Evolutionary conservation across 2,888 invertebrate genomes (phyloP).

Genomic region (Andrena haemorrhoa): DNA sequence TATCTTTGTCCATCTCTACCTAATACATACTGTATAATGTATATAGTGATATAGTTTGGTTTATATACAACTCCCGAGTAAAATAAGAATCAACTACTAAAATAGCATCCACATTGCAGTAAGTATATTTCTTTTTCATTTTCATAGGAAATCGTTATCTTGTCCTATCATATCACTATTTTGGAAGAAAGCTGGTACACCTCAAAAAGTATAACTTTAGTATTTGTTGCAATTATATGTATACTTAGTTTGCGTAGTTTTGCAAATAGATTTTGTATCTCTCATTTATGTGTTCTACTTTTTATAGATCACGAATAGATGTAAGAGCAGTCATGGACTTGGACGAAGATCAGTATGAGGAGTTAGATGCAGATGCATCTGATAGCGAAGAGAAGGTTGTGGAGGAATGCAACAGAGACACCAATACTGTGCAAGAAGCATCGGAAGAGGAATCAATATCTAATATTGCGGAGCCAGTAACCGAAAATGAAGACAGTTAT

Average conservation of each 20-base stretch:
- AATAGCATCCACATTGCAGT: neutral
- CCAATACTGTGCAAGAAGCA: neutral
- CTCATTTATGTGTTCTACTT: neutral
- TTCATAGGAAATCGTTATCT: neutral
- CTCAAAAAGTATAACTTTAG: neutral
- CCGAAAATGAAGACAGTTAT: too few relatives aligned
- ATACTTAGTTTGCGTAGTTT: neutral
- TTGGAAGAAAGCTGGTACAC: neutral
- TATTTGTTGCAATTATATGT: neutral
- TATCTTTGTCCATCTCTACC: neutral
- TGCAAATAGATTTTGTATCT: neutral
- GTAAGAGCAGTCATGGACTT: neutral
- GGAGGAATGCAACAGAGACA: neutral
- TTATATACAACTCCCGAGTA: neutral
- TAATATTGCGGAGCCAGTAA: neutral
- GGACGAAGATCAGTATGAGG: neutral
- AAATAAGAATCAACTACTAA: neutral
- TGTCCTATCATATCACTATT: neutral
- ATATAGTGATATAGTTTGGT: neutral
- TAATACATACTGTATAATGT: neutral
- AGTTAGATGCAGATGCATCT: neutral
- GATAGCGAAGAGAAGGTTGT: neutral
- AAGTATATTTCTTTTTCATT: neutral
- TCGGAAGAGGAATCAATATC: neutral
- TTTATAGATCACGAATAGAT: neutral